phyloP scores from a whole-genome alignment of 2,888 invertebrate species.

The Drosophila fungiperda region DNA sequence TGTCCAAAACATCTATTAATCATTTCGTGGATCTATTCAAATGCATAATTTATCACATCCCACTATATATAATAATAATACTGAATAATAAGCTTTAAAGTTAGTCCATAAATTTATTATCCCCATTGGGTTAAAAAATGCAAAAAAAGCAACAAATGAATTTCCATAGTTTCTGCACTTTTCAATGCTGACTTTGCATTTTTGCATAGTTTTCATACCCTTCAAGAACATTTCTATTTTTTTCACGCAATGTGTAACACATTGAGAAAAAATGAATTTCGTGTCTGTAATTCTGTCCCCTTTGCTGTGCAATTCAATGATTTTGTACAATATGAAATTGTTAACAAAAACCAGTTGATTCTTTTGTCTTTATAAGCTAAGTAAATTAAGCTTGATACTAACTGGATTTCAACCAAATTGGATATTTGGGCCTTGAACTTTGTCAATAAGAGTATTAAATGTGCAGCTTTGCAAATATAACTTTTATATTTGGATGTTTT shows the following conservation, averaged over 20 bases:
- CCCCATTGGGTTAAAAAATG: neutral
- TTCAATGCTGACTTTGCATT: slow-evolving; percentile 67
- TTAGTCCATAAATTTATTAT: neutral
- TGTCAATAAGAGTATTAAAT: slow-evolving; percentile 3
- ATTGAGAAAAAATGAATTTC: neutral
- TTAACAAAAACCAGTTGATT: neutral
- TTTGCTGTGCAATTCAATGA: neutral
- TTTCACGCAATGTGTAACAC: neutral
- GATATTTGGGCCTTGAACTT: neutral
- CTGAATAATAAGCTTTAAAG: neutral
- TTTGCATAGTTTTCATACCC: slow-evolving; percentile 19
- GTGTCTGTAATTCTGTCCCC: neutral
- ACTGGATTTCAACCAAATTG: neutral
- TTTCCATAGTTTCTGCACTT: slow-evolving; percentile 65
- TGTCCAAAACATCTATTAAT: neutral
- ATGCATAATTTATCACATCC: neutral
- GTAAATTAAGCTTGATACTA: neutral
- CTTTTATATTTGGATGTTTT: slow-evolving; percentile 19
- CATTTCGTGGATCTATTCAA: neutral
- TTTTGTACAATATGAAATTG: neutral
- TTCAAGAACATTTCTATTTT: neutral
- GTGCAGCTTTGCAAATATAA: neutral
- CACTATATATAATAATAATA: neutral
- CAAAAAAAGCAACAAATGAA: slow-evolving; percentile 50
- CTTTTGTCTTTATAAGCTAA: neutral